A percentile compares a stretch with the other conserved stretches of the same genome.
phyloP scores from a whole-genome alignment of 2,888 invertebrate genomes.

The Craniophora ligustri region DNA sequence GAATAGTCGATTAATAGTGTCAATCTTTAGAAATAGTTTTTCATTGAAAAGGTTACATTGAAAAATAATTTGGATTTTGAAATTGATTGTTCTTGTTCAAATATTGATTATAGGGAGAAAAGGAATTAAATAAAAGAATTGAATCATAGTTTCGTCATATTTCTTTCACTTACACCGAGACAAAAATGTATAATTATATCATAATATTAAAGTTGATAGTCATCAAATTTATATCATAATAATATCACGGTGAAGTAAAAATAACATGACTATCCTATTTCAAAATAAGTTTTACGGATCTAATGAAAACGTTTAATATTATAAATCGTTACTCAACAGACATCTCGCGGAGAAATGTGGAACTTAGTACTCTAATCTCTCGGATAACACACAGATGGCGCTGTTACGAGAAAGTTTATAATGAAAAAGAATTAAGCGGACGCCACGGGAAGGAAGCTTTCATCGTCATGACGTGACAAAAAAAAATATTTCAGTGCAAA shows the following conservation, averaged over 20 bases:
- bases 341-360: constrained; percentile 64
- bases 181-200: too few relatives aligned
- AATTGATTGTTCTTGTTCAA: too few relatives aligned
- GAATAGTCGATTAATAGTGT: too few relatives aligned
- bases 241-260: constrained; percentile 33
- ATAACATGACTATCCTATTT: constrained; percentile 21
- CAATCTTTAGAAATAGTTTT: too few relatives aligned
- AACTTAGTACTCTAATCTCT: constrained; percentile 48
- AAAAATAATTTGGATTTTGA: too few relatives aligned
- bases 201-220: too few relatives aligned
- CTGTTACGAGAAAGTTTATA: constrained; percentile 30
- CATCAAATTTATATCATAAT: constrained; percentile 56
- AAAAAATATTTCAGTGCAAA: constrained; percentile 23
- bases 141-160: too few relatives aligned
- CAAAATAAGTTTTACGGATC: too few relatives aligned
- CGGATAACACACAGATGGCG: constrained; percentile 68
- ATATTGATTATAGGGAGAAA: too few relatives aligned
- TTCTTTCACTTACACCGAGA: too few relatives aligned
- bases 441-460: constrained; percentile 20
- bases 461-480: constrained; percentile 12
- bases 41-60: too few relatives aligned
- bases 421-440: constrained; percentile 14
- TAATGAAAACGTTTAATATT: constrained; percentile 16
- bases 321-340: constrained; percentile 37
- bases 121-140: too few relatives aligned